Conservation (phyloP, 1,140 invertebrate genomes). For the Grapholita molesta region DNA sequence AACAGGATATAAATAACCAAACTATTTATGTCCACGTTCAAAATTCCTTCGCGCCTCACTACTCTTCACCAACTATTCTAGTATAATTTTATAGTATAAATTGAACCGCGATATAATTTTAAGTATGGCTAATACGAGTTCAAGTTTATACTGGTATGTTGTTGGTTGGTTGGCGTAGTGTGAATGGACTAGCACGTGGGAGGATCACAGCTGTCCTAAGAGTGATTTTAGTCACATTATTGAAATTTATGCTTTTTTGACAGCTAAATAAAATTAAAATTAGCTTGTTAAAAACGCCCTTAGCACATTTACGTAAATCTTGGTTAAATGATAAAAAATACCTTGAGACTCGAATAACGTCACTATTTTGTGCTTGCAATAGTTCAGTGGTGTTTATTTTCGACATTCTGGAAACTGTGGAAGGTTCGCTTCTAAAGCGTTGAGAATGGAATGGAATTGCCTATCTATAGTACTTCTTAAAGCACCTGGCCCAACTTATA, state of each 20-base stretch:
- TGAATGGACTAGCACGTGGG: background rate
- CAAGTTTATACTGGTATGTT: background rate
- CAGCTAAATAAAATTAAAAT: background rate
- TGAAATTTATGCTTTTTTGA: background rate
- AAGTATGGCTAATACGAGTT: background rate
- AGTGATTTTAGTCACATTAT: background rate
- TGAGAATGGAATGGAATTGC: too few species aligned
- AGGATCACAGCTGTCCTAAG: background rate
- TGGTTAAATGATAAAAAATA: background rate
- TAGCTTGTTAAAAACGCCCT: background rate
- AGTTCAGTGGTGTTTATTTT: too few species aligned
- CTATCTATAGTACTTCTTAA: too few species aligned
- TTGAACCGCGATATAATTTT: background rate
- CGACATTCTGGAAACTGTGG: too few species aligned
- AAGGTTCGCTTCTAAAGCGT: too few species aligned
- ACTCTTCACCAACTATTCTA: background rate
- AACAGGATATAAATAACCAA: background rate
- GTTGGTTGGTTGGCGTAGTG: background rate
- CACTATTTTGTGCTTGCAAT: background rate
- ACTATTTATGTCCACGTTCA: background rate
- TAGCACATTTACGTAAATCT: background rate
- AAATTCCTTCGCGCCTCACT: constrained; percentile 5
- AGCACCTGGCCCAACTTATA: too few species aligned
- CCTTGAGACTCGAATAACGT: background rate
- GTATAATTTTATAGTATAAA: background rate